Conservation (phyloP, 2,888 invertebrate species). For the Cantharis rufa region DNA sequence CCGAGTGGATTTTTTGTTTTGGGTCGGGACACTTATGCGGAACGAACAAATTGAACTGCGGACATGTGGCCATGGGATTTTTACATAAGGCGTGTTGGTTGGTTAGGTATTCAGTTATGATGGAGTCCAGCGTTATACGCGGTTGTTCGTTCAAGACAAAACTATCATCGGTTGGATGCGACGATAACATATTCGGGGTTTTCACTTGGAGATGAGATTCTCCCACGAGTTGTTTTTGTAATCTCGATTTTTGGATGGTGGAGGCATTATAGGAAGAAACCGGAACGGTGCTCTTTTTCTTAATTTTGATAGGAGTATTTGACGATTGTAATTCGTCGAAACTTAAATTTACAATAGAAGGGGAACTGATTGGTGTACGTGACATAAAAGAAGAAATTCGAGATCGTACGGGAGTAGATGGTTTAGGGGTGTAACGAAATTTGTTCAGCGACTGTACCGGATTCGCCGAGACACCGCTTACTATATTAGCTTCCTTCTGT, state of each 20-base stretch:
- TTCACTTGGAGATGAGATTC: slow-evolving; percentile 42
- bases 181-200: slow-evolving; percentile 32
- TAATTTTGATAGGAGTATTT: slow-evolving; percentile 41
- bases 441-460: slow-evolving; percentile 51
- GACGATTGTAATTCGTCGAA: slow-evolving; percentile 31
- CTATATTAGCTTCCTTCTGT: slow-evolving; percentile 76
- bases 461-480: slow-evolving; percentile 57
- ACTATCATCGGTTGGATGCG: slow-evolving; percentile 37
- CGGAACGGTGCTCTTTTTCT: slow-evolving; percentile 36
- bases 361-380: slow-evolving; percentile 16
- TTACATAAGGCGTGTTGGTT: slow-evolving; percentile 98
- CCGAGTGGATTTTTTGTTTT: slow-evolving; percentile 66
- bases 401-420: slow-evolving; percentile 56
- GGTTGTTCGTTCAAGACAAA: slow-evolving; percentile 45
- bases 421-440: slow-evolving; percentile 57
- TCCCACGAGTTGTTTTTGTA: slow-evolving; percentile 60
- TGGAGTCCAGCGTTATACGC: slow-evolving; percentile 79
- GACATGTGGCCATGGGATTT: slow-evolving; percentile 97
- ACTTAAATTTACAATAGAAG: slow-evolving; percentile 6
- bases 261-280: slow-evolving; percentile 27
- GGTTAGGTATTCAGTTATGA: slow-evolving; percentile 94
- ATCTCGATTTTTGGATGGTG: slow-evolving; percentile 45
- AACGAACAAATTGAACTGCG: slow-evolving; percentile 92
- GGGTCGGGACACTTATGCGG: slow-evolving; percentile 96
- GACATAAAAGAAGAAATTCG: slow-evolving; percentile 35